Evolutionary conservation across 2,888 invertebrate species (phyloP), one percentile per base, ranked within the genome.

Genomic region (Pyrrhosoma nymphula): DNA sequence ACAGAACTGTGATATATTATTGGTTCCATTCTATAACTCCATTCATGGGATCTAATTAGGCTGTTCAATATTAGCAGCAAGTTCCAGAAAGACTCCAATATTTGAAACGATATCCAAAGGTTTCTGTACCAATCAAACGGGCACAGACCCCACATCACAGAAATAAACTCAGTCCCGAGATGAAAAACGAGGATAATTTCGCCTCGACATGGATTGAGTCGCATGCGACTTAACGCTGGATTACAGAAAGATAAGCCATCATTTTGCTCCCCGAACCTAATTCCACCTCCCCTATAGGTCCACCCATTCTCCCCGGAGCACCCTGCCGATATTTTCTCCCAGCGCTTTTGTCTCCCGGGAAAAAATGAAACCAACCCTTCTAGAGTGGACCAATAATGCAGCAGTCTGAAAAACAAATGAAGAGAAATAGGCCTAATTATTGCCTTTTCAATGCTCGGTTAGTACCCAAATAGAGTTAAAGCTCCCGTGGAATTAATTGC

Each of bases 341-440:
- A 16, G 10, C 26, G 6, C 26, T n/a, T 69, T 69, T 35, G 82
- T 82, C 30, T 35, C 12, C 35, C 35, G 16, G 35, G 16, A 30
- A 35, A 82, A 82, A 35, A 82, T 35, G 30, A 30, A 26, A 14
- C 30, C 30, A 82, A 12, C 35, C 35, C 35, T n/a, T 30, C 82
- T 4, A n/a, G 82, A 18, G 82, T 18, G 82, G 35, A 35, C 82
- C 35, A 35, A 35, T 82, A 82, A 82, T 82, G 82, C 35, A 35
- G 30, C 26, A 35, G 82, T 82, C 82, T 35, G 82, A 82, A 82
- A 82, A 82, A 82, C 82, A 82, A 82, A 82, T 82, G 35, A 55
- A 89, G 56, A 89, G 23, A 89, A 26, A 89, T 56, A n/a, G 47
- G 26, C 55, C 89, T 89, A 89, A 55, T 89, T 89, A 89, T 10